These are phyloP conservation scores for Acanthosepion lycidas DNA, from an alignment of 2,888 invertebrate genomes.

Conservation along the genomic window DNA sequence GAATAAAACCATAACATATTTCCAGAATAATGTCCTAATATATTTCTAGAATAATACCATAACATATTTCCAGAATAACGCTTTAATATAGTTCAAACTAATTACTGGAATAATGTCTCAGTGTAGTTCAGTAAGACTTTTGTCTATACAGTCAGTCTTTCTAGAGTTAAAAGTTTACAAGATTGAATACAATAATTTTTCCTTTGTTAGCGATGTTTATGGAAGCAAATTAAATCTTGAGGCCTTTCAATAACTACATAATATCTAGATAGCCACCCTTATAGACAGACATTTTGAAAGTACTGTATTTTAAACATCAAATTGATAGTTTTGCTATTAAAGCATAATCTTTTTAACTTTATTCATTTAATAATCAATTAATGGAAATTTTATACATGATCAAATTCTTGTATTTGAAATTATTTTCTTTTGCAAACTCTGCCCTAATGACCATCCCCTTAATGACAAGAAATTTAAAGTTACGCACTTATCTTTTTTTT, in stretches of 20 bases:
- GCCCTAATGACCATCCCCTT: background rate
- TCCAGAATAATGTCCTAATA: too few relatives aligned
- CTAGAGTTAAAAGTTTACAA: too few relatives aligned
- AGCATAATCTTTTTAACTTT: background rate
- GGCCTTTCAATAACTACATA: background rate
- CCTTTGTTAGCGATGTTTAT: too few relatives aligned
- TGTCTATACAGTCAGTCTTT: too few relatives aligned
- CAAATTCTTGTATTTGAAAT: background rate
- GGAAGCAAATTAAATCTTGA: too few relatives aligned
- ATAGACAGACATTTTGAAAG: background rate
- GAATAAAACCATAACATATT: too few relatives aligned
- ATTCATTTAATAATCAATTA: background rate
- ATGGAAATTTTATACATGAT: constrained; percentile 4
- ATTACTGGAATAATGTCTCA: too few relatives aligned
- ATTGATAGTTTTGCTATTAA: background rate
- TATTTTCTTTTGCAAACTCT: background rate
- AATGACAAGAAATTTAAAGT: background rate
- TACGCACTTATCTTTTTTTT: background rate
- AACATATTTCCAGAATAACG: too few relatives aligned
- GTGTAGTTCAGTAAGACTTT: too few relatives aligned
- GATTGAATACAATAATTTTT: too few relatives aligned
- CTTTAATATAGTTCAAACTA: too few relatives aligned
- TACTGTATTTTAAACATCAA: background rate
- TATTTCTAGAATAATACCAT: too few relatives aligned
- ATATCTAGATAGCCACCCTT: background rate